Evolutionary conservation across 2,113 vertebrate genomes (phyloP).

Genomic region (Thymallus thymallus): DNA sequence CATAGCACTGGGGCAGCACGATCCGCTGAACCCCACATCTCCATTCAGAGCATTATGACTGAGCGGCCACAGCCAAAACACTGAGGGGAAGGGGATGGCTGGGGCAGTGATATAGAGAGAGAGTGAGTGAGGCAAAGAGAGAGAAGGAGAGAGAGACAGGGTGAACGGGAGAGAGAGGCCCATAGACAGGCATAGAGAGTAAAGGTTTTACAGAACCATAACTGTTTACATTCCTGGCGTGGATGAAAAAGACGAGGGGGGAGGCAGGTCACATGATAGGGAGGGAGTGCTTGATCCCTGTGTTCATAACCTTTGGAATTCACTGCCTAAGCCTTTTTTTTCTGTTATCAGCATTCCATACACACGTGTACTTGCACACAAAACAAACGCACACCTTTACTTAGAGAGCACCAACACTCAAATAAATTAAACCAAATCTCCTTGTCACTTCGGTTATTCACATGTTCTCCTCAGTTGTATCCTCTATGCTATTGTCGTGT

Average conservation of each 20-base stretch:
- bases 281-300: slow-evolving; percentile 32
- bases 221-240: slow-evolving; percentile 68
- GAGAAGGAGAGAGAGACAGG: neutral
- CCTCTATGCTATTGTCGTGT: too few species aligned
- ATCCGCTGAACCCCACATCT: slow-evolving; percentile 55
- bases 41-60: slow-evolving; percentile 37
- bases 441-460: too few species aligned
- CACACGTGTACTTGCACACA: neutral
- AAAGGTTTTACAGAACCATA: slow-evolving; percentile 38
- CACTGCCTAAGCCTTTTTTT: slow-evolving; percentile 19
- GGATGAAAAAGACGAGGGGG: slow-evolving; percentile 49
- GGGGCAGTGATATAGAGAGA: slow-evolving; percentile 7
- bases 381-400: too few species aligned
- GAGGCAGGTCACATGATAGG: slow-evolving; percentile 44
- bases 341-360: neutral
- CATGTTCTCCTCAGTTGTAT: too few species aligned
- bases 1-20: slow-evolving; percentile 16
- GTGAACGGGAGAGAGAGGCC: slow-evolving; percentile 1
- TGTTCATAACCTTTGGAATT: slow-evolving; percentile 51
- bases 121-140: too few species aligned
- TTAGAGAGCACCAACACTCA: too few species aligned
- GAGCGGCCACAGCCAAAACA: slow-evolving; percentile 36
- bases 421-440: too few species aligned
- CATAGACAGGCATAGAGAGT: slow-evolving; percentile 33
- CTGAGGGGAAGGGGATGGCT: slow-evolving; percentile 13